Evolutionary conservation across 2,797 vertebrate genomes (phyloP).

Genomic region (Anguilla pacifica): DNA sequence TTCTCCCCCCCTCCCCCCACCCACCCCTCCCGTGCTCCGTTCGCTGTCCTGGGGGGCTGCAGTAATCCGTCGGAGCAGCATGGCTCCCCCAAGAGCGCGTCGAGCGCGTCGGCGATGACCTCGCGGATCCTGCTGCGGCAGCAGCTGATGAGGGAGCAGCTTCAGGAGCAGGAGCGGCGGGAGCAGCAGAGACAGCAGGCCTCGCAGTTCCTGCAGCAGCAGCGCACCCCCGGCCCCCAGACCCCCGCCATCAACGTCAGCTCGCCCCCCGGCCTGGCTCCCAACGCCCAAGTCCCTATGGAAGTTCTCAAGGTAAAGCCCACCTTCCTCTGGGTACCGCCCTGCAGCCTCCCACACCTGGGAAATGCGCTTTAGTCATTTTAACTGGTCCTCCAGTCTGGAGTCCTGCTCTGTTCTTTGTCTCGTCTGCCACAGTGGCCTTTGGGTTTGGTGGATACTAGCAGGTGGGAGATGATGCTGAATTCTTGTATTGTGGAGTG

Average conservation of each 20-base stretch:
- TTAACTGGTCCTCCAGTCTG: not conserved
- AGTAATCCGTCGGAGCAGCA: conserved; percentile 80
- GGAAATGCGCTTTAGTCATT: not conserved
- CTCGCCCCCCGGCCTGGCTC: conserved; percentile 66
- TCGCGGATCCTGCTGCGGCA: conserved; percentile 80
- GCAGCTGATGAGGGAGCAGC: conserved; percentile 79
- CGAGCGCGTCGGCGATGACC: conserved; percentile 77
- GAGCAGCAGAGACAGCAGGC: conserved; percentile 77
- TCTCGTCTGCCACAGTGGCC: not conserved
- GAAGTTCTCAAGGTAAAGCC: conserved; percentile 86
- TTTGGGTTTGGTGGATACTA: not conserved
- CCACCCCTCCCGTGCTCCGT: conserved; percentile 20
- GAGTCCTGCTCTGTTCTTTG: not conserved
- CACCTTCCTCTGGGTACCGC: not conserved
- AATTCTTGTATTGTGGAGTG: not conserved
- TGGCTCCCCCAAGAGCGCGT: conserved; percentile 78
- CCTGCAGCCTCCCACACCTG: not conserved
- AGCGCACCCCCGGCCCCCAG: conserved; percentile 67
- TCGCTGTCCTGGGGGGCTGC: conserved; percentile 61
- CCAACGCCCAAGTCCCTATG: conserved; percentile 77
- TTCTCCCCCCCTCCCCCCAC: conserved; percentile 38
- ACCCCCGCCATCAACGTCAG: conserved; percentile 77
- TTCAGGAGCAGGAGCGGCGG: conserved; percentile 79
- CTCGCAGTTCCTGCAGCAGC: conserved; percentile 80
- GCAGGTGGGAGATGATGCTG: not conserved